Conservation (phyloP, 2,797 vertebrate genomes). For the Tiaroga cobitis region DNA sequence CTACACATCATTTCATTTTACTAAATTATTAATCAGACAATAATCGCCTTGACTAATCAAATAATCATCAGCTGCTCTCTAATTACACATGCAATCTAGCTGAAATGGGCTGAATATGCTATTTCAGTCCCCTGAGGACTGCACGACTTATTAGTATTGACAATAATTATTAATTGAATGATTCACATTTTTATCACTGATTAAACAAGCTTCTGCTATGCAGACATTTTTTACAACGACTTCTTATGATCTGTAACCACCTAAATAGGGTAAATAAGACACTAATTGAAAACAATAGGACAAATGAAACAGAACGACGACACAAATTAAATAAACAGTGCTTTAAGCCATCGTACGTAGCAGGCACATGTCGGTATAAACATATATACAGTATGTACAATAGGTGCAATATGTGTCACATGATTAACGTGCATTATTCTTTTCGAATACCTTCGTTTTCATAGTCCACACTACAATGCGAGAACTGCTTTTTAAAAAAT, state of each 20-base stretch:
- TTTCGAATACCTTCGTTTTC: neutral
- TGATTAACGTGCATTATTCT: neutral
- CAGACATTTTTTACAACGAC: neutral
- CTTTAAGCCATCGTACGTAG: neutral
- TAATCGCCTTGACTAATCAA: slow-evolving; percentile 44
- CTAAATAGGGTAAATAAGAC: neutral
- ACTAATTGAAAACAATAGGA: neutral
- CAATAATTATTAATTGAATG: neutral
- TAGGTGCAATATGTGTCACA: neutral
- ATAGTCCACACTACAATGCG: neutral
- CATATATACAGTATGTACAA: neutral
- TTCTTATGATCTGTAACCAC: neutral
- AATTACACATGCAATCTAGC: slow-evolving; percentile 22
- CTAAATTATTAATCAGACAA: slow-evolving; percentile 55
- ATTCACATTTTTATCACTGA: neutral
- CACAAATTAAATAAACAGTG: neutral
- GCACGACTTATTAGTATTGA: slow-evolving; percentile 7
- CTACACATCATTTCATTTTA: slow-evolving; percentile 40
- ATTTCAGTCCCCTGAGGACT: neutral
- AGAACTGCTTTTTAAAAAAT: neutral
- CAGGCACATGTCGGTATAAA: neutral
- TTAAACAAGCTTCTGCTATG: neutral
- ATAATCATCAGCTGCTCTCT: slow-evolving; percentile 37
- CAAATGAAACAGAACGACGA: neutral
- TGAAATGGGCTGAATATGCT: neutral